Conservation (phyloP, 1,140 invertebrate species). For the Zaprionus capensis region DNA sequence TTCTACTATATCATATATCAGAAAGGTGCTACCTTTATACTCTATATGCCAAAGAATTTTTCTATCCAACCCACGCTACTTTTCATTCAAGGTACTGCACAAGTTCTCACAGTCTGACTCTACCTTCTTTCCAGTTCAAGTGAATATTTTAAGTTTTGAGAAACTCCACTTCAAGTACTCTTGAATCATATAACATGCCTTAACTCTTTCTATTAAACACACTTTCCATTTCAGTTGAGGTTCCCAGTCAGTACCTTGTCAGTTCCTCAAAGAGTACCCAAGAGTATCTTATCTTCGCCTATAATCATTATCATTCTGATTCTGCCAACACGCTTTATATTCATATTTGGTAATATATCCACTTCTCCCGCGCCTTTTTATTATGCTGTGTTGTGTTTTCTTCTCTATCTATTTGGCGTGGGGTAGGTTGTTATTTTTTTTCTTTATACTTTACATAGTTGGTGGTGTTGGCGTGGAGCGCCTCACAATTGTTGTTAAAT, state of each 20-base stretch:
- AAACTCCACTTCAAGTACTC: background rate
- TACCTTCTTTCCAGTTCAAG: background rate
- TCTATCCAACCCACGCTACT: background rate
- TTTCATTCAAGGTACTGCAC: background rate
- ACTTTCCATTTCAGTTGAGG: background rate
- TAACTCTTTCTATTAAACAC: background rate
- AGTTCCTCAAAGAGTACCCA: background rate
- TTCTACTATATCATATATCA: too few relatives aligned
- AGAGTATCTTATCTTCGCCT: conserved; percentile 22
- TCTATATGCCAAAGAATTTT: too few relatives aligned
- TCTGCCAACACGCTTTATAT: conserved; percentile 59
- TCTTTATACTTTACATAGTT: conserved; percentile 19
- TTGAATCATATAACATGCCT: background rate
- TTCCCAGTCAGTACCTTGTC: background rate
- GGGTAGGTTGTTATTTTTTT: conserved; percentile 40
- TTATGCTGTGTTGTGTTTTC: conserved; percentile 32
- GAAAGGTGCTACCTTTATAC: too few relatives aligned
- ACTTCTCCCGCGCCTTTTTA: conserved; percentile 45
- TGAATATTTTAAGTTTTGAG: background rate
- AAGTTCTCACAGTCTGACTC: too few relatives aligned
- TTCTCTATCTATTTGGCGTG: conserved; percentile 32
- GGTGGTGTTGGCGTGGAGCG: conserved; percentile 65
- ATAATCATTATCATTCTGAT: conserved; percentile 7
- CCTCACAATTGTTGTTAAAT: conserved; percentile 68
- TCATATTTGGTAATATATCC: conserved; percentile 73